Conservation (phyloP, 2,888 invertebrate genomes). For the Dyspetes luteomarginatus region DNA sequence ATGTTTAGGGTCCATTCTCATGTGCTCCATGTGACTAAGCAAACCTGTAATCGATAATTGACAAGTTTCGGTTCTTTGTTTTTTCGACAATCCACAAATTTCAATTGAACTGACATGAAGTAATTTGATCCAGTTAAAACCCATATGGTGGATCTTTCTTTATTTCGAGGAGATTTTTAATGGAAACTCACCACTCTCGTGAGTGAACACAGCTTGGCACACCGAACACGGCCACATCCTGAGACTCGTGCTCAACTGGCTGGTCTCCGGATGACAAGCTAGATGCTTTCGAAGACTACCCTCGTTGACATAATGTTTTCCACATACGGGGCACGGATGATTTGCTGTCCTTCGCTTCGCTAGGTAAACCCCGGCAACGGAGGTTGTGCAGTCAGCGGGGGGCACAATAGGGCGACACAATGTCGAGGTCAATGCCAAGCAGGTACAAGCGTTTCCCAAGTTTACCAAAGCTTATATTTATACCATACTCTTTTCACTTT, state of each 20-base stretch:
- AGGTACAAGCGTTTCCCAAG: slow-evolving; percentile 82
- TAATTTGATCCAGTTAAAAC: neutral
- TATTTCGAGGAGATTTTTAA: neutral
- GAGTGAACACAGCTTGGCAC: slow-evolving; percentile 97
- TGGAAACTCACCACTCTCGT: slow-evolving; percentile 92
- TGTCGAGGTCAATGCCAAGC: slow-evolving; percentile 84
- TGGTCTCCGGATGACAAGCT: slow-evolving; percentile 96
- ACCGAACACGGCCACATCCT: slow-evolving; percentile 98
- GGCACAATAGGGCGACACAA: slow-evolving; percentile 84
- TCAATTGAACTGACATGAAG: too few relatives aligned
- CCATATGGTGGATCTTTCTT: neutral
- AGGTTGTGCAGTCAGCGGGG: slow-evolving; percentile 84
- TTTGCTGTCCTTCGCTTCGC: slow-evolving; percentile 97
- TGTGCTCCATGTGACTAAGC: slow-evolving; percentile 97
- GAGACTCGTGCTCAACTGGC: slow-evolving; percentile 92
- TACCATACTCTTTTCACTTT: slow-evolving; percentile 43
- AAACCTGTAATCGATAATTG: slow-evolving; percentile 87
- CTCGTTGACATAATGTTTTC: slow-evolving; percentile 98
- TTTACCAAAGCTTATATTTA: slow-evolving; percentile 76
- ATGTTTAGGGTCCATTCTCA: slow-evolving; percentile 98
- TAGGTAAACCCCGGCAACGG: slow-evolving; percentile 87
- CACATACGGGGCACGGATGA: slow-evolving; percentile 97
- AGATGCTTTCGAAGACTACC: slow-evolving; percentile 96
- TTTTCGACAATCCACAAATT: too few relatives aligned
- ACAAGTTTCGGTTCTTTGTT: slow-evolving; percentile 1